phyloP scores from a whole-genome alignment of 1,140 invertebrate species.

The Leptinotarsa lineolata region DNA sequence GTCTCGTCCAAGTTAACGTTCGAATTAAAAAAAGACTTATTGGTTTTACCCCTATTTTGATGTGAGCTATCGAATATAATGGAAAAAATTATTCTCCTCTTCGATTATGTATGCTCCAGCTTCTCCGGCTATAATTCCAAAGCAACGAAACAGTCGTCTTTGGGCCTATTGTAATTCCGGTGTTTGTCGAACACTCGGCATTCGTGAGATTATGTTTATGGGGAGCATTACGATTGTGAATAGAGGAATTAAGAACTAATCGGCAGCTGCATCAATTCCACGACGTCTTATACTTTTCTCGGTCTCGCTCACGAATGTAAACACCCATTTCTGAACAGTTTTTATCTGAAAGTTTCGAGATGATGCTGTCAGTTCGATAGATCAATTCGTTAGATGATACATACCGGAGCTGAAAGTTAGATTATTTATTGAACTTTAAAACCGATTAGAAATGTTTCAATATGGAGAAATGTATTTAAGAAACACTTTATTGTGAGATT shows the following conservation, averaged over 20 bases:
- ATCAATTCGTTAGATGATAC: neutral
- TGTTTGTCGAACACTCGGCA: slow-evolving; percentile 16
- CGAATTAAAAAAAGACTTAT: too few species aligned
- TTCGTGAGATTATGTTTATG: slow-evolving; percentile 20
- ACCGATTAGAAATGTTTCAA: too few species aligned
- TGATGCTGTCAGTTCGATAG: neutral
- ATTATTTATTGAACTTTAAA: too few species aligned
- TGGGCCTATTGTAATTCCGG: slow-evolving; percentile 6
- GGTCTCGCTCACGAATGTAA: neutral
- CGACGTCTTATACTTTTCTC: slow-evolving; percentile 6
- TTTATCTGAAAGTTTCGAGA: neutral
- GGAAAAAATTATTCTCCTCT: too few species aligned
- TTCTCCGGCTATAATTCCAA: neutral
- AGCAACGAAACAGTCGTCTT: neutral
- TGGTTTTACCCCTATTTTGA: too few species aligned
- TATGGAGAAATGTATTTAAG: too few species aligned
- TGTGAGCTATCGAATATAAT: too few species aligned
- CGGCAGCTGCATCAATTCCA: slow-evolving; percentile 11
- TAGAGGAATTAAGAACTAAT: slow-evolving; percentile 21
- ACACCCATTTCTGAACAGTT: neutral
- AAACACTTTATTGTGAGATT: too few species aligned
- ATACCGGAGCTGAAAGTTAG: too few species aligned
- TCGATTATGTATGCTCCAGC: neutral
- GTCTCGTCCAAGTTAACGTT: too few species aligned
- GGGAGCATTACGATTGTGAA: slow-evolving; percentile 16